Conservation (phyloP, 1,140 invertebrate species). For the Coboldia fuscipes region DNA sequence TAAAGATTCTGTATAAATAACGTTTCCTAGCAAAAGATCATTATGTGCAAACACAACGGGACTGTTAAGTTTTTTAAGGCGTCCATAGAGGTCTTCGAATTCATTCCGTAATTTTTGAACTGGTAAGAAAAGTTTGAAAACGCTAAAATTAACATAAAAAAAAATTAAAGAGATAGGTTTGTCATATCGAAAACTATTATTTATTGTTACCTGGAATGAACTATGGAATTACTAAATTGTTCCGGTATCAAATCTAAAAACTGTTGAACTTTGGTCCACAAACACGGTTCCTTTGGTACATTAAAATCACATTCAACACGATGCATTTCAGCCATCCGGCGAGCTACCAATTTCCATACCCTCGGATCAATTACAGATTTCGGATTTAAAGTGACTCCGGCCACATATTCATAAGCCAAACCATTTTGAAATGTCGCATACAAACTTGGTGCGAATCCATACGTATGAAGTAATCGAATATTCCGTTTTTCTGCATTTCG, state of each 20-base stretch:
- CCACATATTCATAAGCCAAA: slow-evolving; percentile 77
- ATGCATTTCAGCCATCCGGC: slow-evolving; percentile 63
- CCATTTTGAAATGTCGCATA: slow-evolving; percentile 91
- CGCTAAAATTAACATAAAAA: neutral
- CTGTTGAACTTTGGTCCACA: slow-evolving; percentile 53
- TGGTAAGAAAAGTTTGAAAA: slow-evolving; percentile 32
- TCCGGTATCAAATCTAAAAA: slow-evolving; percentile 53
- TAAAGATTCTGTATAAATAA: slow-evolving; percentile 57
- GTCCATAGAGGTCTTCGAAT: slow-evolving; percentile 38
- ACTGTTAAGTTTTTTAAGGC: slow-evolving; percentile 39
- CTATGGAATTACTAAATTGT: slow-evolving; percentile 31
- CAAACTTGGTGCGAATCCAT: slow-evolving; percentile 60
- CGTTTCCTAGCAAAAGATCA: slow-evolving; percentile 86
- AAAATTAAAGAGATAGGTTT: slow-evolving; percentile 2
- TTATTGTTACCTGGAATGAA: slow-evolving; percentile 33
- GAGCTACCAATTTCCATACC: slow-evolving; percentile 55
- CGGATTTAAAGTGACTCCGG: slow-evolving; percentile 54
- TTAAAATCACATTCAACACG: slow-evolving; percentile 25
- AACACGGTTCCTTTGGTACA: slow-evolving; percentile 27
- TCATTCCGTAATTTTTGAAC: slow-evolving; percentile 44
- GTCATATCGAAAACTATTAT: neutral
- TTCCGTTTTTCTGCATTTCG: slow-evolving; percentile 60
- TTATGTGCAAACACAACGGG: slow-evolving; percentile 95
- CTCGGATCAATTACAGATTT: slow-evolving; percentile 42
- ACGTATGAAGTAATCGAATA: slow-evolving; percentile 41